Conservation (phyloP, 2,113 vertebrate genomes). For the Entosphenus tridentatus region DNA sequence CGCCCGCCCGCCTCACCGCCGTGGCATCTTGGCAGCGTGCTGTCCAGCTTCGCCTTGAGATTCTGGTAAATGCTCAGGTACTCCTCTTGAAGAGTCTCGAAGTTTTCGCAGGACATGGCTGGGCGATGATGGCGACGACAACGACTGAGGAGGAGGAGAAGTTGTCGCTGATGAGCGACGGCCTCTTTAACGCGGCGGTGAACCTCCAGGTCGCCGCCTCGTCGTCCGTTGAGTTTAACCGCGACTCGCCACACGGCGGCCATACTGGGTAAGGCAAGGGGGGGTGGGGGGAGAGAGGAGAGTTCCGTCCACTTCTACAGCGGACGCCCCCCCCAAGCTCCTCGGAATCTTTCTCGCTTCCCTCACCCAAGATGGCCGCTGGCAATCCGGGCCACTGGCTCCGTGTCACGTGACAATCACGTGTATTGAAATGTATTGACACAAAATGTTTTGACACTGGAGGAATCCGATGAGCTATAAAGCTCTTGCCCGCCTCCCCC, state of each 20-base stretch:
- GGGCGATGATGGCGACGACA: background rate
- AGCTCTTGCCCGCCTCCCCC: no score
- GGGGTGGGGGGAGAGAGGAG: background rate
- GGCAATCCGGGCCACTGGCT: no score
- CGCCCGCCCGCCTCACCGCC: background rate
- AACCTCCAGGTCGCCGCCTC: background rate
- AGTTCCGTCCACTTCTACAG: no score
- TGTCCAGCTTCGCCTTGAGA: conserved; percentile 4
- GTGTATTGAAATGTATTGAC: no score
- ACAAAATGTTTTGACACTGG: no score
- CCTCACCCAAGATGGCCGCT: no score
- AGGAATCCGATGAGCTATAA: no score
- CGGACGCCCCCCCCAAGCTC: no score
- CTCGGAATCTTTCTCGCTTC: no score
- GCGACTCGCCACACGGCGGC: background rate
- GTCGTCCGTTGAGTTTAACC: background rate
- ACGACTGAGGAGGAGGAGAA: background rate
- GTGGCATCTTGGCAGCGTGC: background rate
- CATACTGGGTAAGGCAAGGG: background rate
- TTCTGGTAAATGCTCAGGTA: conserved; percentile 1
- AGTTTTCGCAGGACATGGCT: conserved; percentile 1
- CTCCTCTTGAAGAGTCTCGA: conserved; percentile 1
- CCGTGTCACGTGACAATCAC: no score
- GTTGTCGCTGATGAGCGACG: background rate
- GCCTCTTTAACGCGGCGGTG: background rate